These are phyloP conservation scores for Bombus breviceps DNA, from an alignment of 1,140 invertebrate genomes.

Conservation along the genomic window DNA sequence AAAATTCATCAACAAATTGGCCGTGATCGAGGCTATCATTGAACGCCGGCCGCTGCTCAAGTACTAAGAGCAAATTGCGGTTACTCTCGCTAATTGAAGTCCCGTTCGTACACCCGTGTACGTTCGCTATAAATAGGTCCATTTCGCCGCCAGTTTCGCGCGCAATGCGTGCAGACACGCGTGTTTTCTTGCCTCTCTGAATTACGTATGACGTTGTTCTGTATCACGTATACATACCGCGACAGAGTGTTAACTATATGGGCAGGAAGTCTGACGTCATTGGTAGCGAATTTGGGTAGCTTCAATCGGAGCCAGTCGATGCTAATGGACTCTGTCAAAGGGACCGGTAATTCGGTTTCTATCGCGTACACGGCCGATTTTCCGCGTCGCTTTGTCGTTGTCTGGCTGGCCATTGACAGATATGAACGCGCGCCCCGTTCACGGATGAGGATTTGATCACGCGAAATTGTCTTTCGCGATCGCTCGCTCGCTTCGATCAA, in stretches of 20 bases:
- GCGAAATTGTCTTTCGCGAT: not conserved
- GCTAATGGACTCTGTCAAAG: constrained; percentile 63
- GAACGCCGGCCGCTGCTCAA: constrained; percentile 21
- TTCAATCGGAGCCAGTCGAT: constrained; percentile 40
- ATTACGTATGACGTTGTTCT: not conserved
- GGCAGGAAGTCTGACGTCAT: constrained; percentile 51
- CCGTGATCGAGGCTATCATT: constrained; percentile 35
- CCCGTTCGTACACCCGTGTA: constrained; percentile 33
- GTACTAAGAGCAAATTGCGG: constrained; percentile 56
- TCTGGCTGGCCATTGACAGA: not conserved
- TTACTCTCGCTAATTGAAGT: constrained; percentile 64
- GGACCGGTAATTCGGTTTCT: constrained; percentile 42
- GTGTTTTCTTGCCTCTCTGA: not conserved
- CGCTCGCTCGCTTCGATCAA: too few species aligned
- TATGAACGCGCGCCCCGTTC: not conserved
- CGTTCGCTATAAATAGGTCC: constrained; percentile 65
- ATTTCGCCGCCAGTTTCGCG: constrained; percentile 57
- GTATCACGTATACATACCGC: not conserved
- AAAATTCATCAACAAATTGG: constrained; percentile 52
- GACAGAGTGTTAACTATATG: constrained; percentile 14
- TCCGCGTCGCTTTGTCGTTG: constrained; percentile 12
- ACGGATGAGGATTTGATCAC: not conserved
- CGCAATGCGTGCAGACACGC: constrained; percentile 59
- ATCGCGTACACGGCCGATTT: constrained; percentile 6
- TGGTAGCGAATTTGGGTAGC: constrained; percentile 34